These are phyloP conservation scores for Apotomis turbidana DNA, from an alignment of 2,888 invertebrate genomes.

Conservation along the genomic window DNA sequence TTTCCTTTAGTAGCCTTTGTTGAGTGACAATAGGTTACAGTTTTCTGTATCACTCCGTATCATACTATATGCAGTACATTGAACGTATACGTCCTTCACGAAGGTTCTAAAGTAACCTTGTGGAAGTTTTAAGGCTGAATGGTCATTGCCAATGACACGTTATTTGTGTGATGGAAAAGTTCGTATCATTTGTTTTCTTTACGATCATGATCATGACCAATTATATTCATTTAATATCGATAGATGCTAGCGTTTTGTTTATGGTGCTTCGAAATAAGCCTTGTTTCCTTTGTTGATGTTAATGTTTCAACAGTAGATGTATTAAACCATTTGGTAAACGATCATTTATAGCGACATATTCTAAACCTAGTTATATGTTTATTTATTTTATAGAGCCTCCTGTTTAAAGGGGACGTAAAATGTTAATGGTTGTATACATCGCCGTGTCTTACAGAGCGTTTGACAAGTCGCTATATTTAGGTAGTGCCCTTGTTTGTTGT, in stretches of 20 bases:
- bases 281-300: too few species aligned
- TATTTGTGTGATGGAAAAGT: conserved; percentile 8
- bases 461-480: too few species aligned
- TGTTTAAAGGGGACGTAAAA: too few species aligned
- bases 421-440: too few species aligned
- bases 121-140: conserved; percentile 46
- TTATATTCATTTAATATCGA: conserved; percentile 1
- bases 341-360: too few species aligned
- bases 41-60: conserved; percentile 45
- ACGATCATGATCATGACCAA: neutral
- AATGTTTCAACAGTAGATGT: too few species aligned
- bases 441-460: too few species aligned
- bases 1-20: conserved; percentile 45
- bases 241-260: neutral
- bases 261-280: neutral
- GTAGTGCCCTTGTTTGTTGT: too few species aligned
- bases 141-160: conserved; percentile 63
- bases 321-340: too few species aligned
- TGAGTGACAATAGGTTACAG: conserved; percentile 46
- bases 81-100: conserved; percentile 50
- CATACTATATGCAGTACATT: conserved; percentile 49
- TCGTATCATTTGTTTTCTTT: conserved; percentile 8
- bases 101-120: conserved; percentile 62
- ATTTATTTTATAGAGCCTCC: too few species aligned
- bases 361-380: too few species aligned